Conservation (phyloP, 2,888 invertebrate species). For the Trichogramma dendrolimi region DNA sequence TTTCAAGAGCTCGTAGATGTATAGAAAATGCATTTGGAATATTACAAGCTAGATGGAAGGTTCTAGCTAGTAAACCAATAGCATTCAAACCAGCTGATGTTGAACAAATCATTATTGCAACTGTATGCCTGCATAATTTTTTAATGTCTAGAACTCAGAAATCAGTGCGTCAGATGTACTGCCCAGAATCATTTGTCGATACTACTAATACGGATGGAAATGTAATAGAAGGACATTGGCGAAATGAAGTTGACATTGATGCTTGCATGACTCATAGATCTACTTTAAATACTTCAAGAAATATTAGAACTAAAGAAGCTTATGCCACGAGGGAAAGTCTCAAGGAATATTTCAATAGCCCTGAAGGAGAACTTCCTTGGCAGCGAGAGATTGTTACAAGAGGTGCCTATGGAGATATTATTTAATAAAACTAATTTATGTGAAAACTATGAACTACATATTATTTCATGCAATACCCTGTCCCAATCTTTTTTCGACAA, state of each 20-base stretch:
- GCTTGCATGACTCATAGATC: not conserved
- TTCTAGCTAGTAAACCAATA: slow-evolving; percentile 13
- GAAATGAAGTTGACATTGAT: not conserved
- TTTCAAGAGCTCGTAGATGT: slow-evolving; percentile 21
- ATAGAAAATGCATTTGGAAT: slow-evolving; percentile 25
- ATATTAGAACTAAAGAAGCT: not conserved
- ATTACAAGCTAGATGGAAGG: slow-evolving; percentile 16
- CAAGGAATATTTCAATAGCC: not conserved
- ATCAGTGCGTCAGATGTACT: not conserved
- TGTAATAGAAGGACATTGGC: not conserved
- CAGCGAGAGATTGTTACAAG: not conserved
- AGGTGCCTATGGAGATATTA: not conserved
- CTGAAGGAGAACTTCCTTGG: not conserved
- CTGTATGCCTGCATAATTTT: slow-evolving; percentile 21
- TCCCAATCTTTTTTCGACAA: too few species aligned
- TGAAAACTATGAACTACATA: too few species aligned
- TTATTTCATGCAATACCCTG: too few species aligned
- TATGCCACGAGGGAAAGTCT: not conserved
- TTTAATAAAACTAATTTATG: too few species aligned
- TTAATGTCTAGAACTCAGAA: slow-evolving; percentile 3
- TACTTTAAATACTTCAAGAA: not conserved
- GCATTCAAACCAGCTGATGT: slow-evolving; percentile 12
- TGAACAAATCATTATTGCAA: slow-evolving; percentile 16
- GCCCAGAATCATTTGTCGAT: not conserved
- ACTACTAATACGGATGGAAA: not conserved